Evolutionary conservation across 2,888 invertebrate genomes (phyloP), one percentile per base, ranked within the genome.

Genomic region (Lamellibrachia satsuma): DNA sequence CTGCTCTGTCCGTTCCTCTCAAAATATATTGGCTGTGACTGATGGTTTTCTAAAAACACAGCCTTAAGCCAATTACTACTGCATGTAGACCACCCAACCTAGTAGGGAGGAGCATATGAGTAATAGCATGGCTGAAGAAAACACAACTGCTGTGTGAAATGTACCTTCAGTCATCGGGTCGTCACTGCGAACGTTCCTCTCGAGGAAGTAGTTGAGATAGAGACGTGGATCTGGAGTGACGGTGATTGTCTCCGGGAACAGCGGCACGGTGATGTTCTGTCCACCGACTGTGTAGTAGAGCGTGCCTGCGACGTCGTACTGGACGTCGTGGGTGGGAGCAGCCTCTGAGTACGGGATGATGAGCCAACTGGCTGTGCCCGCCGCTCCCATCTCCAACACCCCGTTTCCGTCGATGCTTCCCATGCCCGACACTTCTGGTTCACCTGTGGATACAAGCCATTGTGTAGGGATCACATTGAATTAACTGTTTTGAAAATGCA

Each of bases 201-300:
- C 95, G 91, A 94, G 94, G 93, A 95, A 95, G 91, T 95, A 95
- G 92, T 95, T 93, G 2, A 95, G 93, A 9, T 93, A 91, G 22
- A 95, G 94, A 57, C 93, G 94, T 52, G 95, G 95, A 52, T 95
- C 94, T 52, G 95, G 95, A 93, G 94, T 95, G 7, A 95, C 95
- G 9, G 94, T 94, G 52, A 95, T 94, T 8, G 94, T 94, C 57
- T 95, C 95, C 11, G 95, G 95, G 15, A 94, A 93, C n/a, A 95
- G 93, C 2, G 94, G 93, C 15, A 94, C 93, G n/a, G 94, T 94
- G 90, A 95, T 93, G 11, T 94, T 92, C 1, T 94, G 93, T 15
- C 94, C 94, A 9, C 93, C 94, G 7, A 95, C 94, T 8, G 93
- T 93, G 92, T 95, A 95, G 15, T 94, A 94, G 22, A 95, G 93